Conservation (phyloP, 2,888 invertebrate species). For the Scaptomyza cyrtandrae region DNA sequence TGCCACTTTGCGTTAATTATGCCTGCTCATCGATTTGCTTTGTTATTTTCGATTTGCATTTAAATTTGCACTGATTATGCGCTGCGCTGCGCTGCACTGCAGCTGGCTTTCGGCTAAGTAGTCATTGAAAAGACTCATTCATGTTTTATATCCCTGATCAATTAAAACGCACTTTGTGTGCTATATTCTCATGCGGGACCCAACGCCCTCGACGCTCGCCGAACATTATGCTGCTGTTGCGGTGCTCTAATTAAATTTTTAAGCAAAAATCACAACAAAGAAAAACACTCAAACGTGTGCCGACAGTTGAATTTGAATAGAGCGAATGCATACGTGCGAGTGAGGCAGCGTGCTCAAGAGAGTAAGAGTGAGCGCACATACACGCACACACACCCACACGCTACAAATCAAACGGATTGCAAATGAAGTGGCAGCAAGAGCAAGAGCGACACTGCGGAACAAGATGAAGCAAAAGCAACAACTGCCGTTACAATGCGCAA, state of each 20-base stretch:
- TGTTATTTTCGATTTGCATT: slow-evolving; percentile 30
- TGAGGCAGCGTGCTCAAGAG: slow-evolving; percentile 4
- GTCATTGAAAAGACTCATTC: slow-evolving; percentile 24
- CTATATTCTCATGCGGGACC: slow-evolving; percentile 44
- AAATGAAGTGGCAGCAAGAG: slow-evolving; percentile 62
- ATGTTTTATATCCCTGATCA: slow-evolving; percentile 57
- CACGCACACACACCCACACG: slow-evolving; percentile 22
- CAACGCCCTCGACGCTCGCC: slow-evolving; percentile 24
- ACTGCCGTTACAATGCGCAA: slow-evolving; percentile 44
- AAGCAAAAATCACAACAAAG: slow-evolving; percentile 21
- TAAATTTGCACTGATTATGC: slow-evolving; percentile 53
- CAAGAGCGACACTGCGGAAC: background rate
- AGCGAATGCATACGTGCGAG: slow-evolving; percentile 19
- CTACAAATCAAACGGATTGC: slow-evolving; percentile 43
- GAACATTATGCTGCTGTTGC: slow-evolving; percentile 16
- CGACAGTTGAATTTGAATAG: slow-evolving; percentile 39
- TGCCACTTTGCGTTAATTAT: slow-evolving; percentile 68
- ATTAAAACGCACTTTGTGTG: slow-evolving; percentile 64
- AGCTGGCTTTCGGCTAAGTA: slow-evolving; percentile 17
- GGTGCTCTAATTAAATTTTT: slow-evolving; percentile 66
- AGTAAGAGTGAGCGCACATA: slow-evolving; percentile 12
- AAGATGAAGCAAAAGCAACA: slow-evolving; percentile 24
- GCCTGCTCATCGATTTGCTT: slow-evolving; percentile 60
- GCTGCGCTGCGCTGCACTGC: slow-evolving; percentile 36
- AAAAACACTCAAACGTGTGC: slow-evolving; percentile 48